Evolutionary conservation across 2,113 vertebrate species (phyloP).

Genomic region (Todiramphus chloris): DNA sequence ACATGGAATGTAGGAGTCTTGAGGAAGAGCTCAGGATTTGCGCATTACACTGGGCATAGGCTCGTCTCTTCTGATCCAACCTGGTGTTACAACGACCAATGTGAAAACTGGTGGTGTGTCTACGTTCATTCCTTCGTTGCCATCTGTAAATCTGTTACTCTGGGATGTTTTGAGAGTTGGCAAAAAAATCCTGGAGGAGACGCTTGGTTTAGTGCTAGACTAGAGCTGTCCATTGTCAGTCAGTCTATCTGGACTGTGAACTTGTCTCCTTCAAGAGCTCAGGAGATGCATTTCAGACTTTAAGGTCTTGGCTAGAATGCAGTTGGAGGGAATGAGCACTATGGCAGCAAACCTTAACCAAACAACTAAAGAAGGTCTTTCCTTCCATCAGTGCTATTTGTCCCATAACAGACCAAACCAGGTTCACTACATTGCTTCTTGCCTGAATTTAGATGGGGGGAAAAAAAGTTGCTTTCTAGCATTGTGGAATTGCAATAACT

Average conservation of each 20-base stretch:
- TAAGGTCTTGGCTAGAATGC: not conserved
- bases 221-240: not conserved
- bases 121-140: not conserved
- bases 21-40: not conserved
- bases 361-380: not conserved
- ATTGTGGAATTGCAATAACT: slow-evolving; percentile 2
- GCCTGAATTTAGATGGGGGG: not conserved
- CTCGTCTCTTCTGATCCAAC: not conserved
- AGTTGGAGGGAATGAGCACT: not conserved
- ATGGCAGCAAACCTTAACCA: not conserved
- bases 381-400: rapidly evolving
- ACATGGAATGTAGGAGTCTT: not conserved
- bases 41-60: not conserved
- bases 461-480: not conserved
- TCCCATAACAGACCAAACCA: not conserved
- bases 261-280: not conserved
- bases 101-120: not conserved
- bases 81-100: not conserved
- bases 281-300: not conserved
- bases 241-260: not conserved
- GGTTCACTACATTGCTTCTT: not conserved
- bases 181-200: not conserved
- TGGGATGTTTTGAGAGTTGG: not conserved
- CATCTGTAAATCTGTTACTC: not conserved
- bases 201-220: not conserved